Evolutionary conservation across 2,888 invertebrate genomes (phyloP).

Genomic region (Odontomyia ornata): DNA sequence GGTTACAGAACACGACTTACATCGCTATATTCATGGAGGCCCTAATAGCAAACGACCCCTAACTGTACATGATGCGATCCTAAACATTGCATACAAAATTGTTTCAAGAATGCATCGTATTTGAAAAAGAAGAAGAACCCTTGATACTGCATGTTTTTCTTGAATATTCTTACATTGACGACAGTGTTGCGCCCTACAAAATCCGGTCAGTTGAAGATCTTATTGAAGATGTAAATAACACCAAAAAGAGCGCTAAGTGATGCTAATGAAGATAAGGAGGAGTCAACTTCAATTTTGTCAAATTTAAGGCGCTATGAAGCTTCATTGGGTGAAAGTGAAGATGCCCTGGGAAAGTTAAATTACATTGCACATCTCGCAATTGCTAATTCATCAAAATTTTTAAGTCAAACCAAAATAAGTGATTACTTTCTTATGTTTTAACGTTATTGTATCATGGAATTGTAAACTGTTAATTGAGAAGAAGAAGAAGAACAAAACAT

Average conservation of each 20-base stretch:
- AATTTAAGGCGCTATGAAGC: neutral
- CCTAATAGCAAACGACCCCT: neutral
- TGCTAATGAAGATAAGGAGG: neutral
- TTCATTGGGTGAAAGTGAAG: conserved; percentile 5
- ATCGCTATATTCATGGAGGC: neutral
- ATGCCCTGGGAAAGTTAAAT: conserved; percentile 2
- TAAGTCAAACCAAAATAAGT: conserved; percentile 4
- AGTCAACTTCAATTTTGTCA: neutral
- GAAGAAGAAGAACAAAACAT: no score
- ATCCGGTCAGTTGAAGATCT: conserved; percentile 3
- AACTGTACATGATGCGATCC: neutral
- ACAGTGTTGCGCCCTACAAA: neutral
- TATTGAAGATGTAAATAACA: conserved; percentile 6
- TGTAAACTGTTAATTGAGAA: no score
- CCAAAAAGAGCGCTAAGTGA: neutral
- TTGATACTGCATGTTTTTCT: conserved; percentile 1
- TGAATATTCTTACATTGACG: neutral
- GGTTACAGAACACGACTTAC: neutral
- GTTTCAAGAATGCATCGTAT: neutral
- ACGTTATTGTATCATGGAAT: no score
- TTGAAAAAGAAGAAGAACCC: conserved; percentile 9
- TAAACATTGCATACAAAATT: neutral
- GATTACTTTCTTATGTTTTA: no score
- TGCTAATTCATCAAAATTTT: conserved; percentile 15
- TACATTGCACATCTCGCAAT: conserved; percentile 3